Evolutionary conservation across 2,888 invertebrate species (phyloP).

Genomic region (Cephus rjabovi): DNA sequence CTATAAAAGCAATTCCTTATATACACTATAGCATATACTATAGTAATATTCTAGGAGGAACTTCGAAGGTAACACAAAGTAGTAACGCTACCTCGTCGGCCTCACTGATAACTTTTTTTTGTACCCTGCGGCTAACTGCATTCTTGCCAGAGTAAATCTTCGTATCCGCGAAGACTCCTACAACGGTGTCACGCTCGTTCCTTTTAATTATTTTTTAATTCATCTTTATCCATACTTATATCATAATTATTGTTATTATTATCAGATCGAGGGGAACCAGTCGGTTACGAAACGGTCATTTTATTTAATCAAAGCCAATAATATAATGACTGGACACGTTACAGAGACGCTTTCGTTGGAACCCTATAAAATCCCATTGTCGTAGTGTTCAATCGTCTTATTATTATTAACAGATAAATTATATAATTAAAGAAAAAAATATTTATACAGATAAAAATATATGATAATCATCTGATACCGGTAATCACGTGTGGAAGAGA

Average conservation of each 20-base stretch:
- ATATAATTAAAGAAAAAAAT: not conserved
- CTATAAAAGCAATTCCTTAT: not conserved
- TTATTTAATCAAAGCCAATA: not conserved
- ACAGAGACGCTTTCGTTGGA: not conserved
- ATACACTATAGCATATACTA: not conserved
- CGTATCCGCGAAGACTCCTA: conserved; percentile 1
- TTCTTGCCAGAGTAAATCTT: conserved; percentile 30
- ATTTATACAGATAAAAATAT: not conserved
- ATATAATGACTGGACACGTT: not conserved
- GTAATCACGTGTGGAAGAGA: not conserved
- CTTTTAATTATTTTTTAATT: not conserved
- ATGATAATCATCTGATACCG: no score
- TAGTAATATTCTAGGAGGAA: not conserved
- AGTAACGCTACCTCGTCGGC: conserved; percentile 20
- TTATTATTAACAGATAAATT: not conserved
- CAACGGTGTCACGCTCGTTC: conserved; percentile 1
- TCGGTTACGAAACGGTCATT: not conserved
- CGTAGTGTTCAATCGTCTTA: not conserved
- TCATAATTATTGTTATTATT: not conserved
- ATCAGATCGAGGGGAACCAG: not conserved
- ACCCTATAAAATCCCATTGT: not conserved
- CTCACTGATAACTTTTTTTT: conserved; percentile 32
- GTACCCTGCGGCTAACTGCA: conserved; percentile 24
- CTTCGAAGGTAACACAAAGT: conserved; percentile 4
- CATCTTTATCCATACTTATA: not conserved